phyloP scores from a whole-genome alignment of 2,113 vertebrate species.

The Calyptomena viridis region DNA sequence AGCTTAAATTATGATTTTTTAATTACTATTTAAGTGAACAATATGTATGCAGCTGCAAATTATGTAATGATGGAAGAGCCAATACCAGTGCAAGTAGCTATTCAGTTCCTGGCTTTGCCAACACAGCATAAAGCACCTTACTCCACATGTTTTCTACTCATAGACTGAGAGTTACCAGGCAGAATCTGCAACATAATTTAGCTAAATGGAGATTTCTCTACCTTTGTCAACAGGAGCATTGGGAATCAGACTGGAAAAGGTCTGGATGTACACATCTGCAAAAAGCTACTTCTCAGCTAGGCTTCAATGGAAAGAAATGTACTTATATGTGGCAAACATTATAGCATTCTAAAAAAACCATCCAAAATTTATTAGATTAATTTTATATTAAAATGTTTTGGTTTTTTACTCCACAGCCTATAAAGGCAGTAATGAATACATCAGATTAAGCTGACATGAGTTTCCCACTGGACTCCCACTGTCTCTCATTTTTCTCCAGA shows the following conservation, averaged over 20 bases:
- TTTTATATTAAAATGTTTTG: neutral
- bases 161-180: neutral
- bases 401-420: neutral
- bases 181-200: neutral
- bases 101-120: neutral
- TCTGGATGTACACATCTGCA: neutral
- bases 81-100: neutral
- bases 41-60: neutral
- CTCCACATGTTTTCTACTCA: neutral
- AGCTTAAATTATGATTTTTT: neutral
- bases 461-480: neutral
- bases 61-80: neutral
- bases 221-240: neutral
- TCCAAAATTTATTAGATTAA: neutral
- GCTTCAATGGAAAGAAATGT: neutral
- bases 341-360: neutral
- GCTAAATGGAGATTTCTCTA: neutral
- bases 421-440: neutral
- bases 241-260: neutral
- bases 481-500: neutral
- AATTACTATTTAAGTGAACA: neutral
- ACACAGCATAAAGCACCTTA: neutral
- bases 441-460: neutral
- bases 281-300: neutral
- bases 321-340: neutral